Conservation (phyloP, 2,888 invertebrate genomes). For the Matsumyia berberina region DNA sequence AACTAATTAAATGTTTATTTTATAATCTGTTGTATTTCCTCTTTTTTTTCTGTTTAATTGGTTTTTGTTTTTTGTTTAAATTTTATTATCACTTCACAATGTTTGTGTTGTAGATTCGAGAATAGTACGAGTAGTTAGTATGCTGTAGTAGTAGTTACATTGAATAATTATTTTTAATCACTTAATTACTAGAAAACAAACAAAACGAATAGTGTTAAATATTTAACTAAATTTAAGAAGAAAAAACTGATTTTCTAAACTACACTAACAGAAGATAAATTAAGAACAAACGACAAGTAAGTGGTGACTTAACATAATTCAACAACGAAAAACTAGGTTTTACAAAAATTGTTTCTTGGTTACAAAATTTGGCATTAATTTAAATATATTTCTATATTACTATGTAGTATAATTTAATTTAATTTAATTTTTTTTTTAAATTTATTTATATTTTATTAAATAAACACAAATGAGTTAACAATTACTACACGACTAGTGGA, state of each 20-base stretch:
- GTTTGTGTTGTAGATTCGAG: slow-evolving; percentile 72
- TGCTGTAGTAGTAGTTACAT: slow-evolving; percentile 58
- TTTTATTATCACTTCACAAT: slow-evolving; percentile 76
- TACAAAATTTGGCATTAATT: slow-evolving; percentile 73
- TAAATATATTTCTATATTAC: slow-evolving; percentile 44
- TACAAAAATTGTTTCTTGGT: slow-evolving; percentile 62
- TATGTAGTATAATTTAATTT: slow-evolving; percentile 46
- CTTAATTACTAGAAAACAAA: slow-evolving; percentile 51
- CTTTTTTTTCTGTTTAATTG: slow-evolving; percentile 30
- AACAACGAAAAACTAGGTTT: slow-evolving; percentile 49
- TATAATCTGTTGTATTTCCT: slow-evolving; percentile 44
- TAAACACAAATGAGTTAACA: slow-evolving; percentile 72
- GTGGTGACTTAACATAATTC: slow-evolving; percentile 8
- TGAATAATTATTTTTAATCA: slow-evolving; percentile 44
- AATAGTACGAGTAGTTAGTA: slow-evolving; percentile 73
- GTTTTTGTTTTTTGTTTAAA: slow-evolving; percentile 34
- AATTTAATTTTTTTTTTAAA: slow-evolving; percentile 11
- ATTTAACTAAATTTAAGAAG: slow-evolving; percentile 64
- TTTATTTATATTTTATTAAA: slow-evolving; percentile 33
- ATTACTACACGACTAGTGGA: slow-evolving; percentile 76
- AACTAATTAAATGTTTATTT: slow-evolving; percentile 72
- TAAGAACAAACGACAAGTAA: slow-evolving; percentile 2
- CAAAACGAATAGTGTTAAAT: slow-evolving; percentile 27
- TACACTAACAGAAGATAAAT: slow-evolving; percentile 47
- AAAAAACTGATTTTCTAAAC: slow-evolving; percentile 62